Conservation (phyloP, 1,140 invertebrate species). For the Pantala flavescens region DNA sequence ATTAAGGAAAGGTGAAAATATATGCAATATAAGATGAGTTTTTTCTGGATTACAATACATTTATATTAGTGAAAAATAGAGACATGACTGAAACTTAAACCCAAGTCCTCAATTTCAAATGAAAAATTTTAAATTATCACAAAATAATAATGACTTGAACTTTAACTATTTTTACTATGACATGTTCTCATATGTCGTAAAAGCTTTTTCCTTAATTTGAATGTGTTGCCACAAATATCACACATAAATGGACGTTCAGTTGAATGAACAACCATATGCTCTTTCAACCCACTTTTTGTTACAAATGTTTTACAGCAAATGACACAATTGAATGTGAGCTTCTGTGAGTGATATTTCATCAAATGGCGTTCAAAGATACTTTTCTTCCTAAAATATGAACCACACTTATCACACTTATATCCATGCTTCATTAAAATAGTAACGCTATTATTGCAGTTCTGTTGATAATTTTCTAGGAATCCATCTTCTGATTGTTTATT, state of each 20-base stretch:
- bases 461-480: too few relatives aligned
- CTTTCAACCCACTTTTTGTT: conserved; percentile 43
- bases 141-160: too few relatives aligned
- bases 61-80: too few relatives aligned
- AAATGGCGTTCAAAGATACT: neutral
- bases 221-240: conserved; percentile 75
- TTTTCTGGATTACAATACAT: too few relatives aligned
- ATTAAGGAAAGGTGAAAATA: too few relatives aligned
- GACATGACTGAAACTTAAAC: too few relatives aligned
- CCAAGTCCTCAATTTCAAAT: too few relatives aligned
- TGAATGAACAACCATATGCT: conserved; percentile 75
- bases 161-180: neutral
- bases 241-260: conserved; percentile 69
- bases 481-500: too few relatives aligned
- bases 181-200: neutral
- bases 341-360: neutral
- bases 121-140: too few relatives aligned
- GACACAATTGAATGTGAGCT: neutral
- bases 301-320: neutral
- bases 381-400: neutral
- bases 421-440: neutral
- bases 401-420: neutral
- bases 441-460: neutral
- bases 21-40: too few relatives aligned
- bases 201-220: conserved; percentile 2